Evolutionary conservation across 2,113 vertebrate species (phyloP).

Genomic region (Melanocharis versteri): DNA sequence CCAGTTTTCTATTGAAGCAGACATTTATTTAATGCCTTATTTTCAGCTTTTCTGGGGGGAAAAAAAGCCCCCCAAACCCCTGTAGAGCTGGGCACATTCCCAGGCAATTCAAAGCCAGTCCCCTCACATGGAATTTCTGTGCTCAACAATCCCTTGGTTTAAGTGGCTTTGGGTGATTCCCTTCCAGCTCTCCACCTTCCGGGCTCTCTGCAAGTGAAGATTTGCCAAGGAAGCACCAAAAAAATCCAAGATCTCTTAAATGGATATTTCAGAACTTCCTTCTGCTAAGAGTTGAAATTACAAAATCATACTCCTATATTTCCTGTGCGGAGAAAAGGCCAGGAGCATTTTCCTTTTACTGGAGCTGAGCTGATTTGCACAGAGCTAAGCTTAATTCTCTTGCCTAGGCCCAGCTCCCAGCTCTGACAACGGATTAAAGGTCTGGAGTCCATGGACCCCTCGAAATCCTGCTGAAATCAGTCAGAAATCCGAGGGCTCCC

Average conservation of each 20-base stretch:
- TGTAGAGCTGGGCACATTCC: not conserved
- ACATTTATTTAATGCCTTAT: not conserved
- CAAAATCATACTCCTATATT: not conserved
- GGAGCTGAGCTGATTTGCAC: not conserved
- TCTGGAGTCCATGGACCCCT: not conserved
- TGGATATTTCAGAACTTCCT: not conserved
- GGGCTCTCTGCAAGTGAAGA: not conserved
- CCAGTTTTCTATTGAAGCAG: not conserved
- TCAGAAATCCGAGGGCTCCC: not conserved
- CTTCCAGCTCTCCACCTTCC: not conserved
- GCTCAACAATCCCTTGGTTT: not conserved
- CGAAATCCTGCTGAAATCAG: not conserved
- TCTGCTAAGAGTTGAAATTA: not conserved
- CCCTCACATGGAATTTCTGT: not conserved
- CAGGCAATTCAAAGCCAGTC: not conserved
- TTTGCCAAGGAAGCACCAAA: not conserved
- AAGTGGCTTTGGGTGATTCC: not conserved
- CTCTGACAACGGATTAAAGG: not conserved
- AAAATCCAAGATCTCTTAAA: not conserved
- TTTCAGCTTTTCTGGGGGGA: not conserved
- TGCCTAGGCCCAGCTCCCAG: not conserved
- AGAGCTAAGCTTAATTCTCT: not conserved
- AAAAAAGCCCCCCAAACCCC: rapidly evolving
- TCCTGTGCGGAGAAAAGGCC: not conserved
- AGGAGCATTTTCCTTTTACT: not conserved